Evolutionary conservation across 1,140 invertebrate genomes (phyloP), one percentile per base, ranked within the genome.

Genomic region (Elymnias hypermnestra): DNA sequence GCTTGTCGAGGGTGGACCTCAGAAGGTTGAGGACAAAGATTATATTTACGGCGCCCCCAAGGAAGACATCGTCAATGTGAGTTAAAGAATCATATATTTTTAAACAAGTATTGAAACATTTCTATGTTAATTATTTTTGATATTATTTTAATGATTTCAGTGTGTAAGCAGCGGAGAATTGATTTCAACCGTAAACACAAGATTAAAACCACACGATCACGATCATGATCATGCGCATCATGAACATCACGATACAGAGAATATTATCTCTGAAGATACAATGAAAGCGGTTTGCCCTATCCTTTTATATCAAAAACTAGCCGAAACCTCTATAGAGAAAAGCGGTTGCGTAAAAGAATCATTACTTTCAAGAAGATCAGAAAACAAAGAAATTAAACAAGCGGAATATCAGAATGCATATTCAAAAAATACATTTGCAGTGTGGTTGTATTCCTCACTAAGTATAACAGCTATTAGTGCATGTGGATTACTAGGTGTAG

Each of bases 381-480:
- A 53, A 15, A 49, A 42, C 2, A 52, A 40, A 33, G 52, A 61
- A 3, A 18, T 59, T 0, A 38, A 54, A 19, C 49, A 54, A 12
- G 43, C 40, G 0, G 57, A 65, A 12, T 45, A 49, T 37, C 60
- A 72, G 44, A 67, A 54, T 10, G 67, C 71, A 0, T 68, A 68
- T n/a, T 43, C 61, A 0, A 78, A 83, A 51, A 83, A 79, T 56
- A 81, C 74, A 71, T 72, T 64, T 10, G 63, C 70, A 0, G 93
- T 94, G 7, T 97, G 95, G 95, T 60, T 94, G 7, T 97, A 94
- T 75, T 93, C 94, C 0, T 91, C 89, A 12, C 61, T 93, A 22
- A 93, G 94, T 54, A 94, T 97, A 55, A 75, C 95, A 15, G 87
- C 93, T 21, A 96, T 97, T 49, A 95, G 94, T 65, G 83, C 94